Evolutionary conservation across 2,113 vertebrate species (phyloP).

Genomic region (Hyperoodon ampullatus): DNA sequence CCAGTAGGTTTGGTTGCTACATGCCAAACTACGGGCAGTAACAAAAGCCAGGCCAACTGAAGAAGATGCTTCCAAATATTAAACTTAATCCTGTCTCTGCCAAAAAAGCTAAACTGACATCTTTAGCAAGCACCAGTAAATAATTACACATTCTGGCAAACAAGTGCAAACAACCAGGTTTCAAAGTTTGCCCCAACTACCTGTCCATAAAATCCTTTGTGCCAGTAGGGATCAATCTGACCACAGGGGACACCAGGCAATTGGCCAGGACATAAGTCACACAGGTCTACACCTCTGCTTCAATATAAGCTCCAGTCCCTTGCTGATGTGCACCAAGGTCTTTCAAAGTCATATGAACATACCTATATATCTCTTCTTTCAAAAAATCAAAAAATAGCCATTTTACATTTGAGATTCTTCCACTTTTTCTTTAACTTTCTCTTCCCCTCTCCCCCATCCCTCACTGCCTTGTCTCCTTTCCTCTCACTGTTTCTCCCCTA

Average conservation of each 20-base stretch:
- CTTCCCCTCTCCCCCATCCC: fast-evolving
- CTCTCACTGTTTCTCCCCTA: neutral
- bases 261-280: neutral
- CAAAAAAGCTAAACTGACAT: neutral
- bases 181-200: slow-evolving; percentile 52
- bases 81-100: neutral
- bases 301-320: neutral
- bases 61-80: slow-evolving; percentile 19
- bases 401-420: neutral
- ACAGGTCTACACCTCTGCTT: neutral
- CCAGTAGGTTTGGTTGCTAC: neutral
- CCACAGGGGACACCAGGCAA: neutral
- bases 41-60: neutral
- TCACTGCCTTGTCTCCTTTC: neutral
- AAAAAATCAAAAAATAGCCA: neutral
- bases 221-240: neutral
- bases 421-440: neutral
- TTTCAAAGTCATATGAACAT: neutral
- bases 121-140: slow-evolving; percentile 33
- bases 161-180: slow-evolving; percentile 46
- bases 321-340: neutral
- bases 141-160: slow-evolving; percentile 59
- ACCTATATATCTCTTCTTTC: neutral
- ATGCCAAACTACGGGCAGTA: neutral
- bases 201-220: slow-evolving; percentile 5